These are phyloP conservation scores for Pocillopora grandis DNA, from an alignment of 92 coral and sea anemone species.

Conservation along the genomic window DNA sequence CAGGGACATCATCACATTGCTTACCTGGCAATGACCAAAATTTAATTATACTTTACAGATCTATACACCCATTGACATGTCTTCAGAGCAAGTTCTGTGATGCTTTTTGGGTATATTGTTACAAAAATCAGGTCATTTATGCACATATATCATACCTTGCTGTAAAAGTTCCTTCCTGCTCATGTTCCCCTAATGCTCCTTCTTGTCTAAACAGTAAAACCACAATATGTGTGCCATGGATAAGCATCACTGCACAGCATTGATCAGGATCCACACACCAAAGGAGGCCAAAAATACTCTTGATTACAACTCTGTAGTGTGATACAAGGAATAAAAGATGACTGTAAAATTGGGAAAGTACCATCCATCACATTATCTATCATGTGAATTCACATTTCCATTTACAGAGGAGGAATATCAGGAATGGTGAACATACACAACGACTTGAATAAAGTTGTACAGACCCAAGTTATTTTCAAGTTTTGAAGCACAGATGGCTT, in stretches of 20 bases:
- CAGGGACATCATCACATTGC: too few species aligned
- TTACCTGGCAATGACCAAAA: too few species aligned
- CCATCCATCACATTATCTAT: too few species aligned
- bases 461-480: too few species aligned
- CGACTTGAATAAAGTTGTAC: too few species aligned
- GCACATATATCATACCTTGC: slow-evolving; percentile 53
- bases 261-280: slow-evolving; percentile 95
- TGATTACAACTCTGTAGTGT: slow-evolving; percentile 27
- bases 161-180: slow-evolving; percentile 59
- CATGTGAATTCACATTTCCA: too few species aligned
- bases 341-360: too few species aligned
- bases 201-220: slow-evolving; percentile 97
- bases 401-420: too few species aligned
- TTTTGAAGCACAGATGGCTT: too few species aligned
- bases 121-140: neutral
- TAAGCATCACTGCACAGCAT: slow-evolving; percentile 94
- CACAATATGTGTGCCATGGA: slow-evolving; percentile 91
- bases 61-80: too few species aligned
- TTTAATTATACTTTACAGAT: too few species aligned
- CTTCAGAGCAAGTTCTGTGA: too few species aligned
- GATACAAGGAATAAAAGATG: neutral
- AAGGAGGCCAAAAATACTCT: slow-evolving; percentile 63
- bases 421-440: rapidly evolving
- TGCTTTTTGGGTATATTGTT: neutral
- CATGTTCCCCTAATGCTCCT: slow-evolving; percentile 91